Percentiles rank a stretch among this genome's conserved stretches.
Conservation (phyloP, 1,140 invertebrate species). For the Phthorimaea operculella region DNA sequence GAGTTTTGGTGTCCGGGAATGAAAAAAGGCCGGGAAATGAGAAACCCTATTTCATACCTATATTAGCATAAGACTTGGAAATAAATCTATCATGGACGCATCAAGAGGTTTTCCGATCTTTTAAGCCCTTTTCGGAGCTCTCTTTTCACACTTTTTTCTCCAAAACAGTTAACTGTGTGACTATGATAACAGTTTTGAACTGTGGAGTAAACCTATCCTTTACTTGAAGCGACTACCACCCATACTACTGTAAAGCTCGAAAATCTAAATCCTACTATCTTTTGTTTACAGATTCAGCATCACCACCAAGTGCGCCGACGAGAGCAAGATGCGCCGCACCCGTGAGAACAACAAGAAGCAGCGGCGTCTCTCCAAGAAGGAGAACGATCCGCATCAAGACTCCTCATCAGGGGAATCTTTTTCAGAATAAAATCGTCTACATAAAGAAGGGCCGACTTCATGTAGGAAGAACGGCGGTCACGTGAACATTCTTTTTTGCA, state of each 20-base stretch:
- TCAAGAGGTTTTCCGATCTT: not conserved
- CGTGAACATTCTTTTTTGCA: too few species aligned
- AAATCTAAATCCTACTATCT: not conserved
- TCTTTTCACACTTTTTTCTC: too few species aligned
- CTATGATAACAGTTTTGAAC: not conserved
- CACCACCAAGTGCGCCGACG: constrained; percentile 72
- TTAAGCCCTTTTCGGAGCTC: not conserved
- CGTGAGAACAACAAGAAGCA: constrained; percentile 26
- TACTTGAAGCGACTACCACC: too few species aligned
- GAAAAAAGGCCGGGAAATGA: too few species aligned
- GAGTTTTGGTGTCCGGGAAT: too few species aligned
- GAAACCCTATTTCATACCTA: too few species aligned
- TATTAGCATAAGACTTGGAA: not conserved
- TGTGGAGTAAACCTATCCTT: not conserved
- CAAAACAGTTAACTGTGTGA: not conserved
- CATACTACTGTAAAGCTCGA: not conserved
- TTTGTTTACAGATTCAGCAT: constrained; percentile 52
- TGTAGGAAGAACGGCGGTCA: too few species aligned
- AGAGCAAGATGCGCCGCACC: constrained; percentile 67
- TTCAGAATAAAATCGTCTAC: too few species aligned
- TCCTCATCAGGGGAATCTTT: too few species aligned
- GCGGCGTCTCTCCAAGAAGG: constrained; percentile 12
- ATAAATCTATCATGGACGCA: not conserved
- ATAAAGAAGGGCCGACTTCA: too few species aligned
- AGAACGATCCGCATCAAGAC: too few species aligned